Conservation (phyloP, 2,113 vertebrate species). For the Naja naja region DNA sequence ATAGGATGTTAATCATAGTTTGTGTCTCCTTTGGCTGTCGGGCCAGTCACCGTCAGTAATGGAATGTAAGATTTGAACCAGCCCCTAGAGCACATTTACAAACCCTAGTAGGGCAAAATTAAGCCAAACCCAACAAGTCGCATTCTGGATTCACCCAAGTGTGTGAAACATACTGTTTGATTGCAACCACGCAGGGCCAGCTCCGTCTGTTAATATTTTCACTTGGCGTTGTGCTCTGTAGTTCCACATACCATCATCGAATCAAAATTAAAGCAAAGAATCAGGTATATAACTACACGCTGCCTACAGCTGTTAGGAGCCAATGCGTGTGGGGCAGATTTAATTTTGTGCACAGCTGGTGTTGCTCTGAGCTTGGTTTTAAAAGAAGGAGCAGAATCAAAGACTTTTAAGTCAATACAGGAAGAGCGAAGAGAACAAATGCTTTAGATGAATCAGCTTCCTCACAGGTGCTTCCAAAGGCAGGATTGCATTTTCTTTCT, state of each 20-base stretch:
- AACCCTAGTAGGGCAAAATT: neutral
- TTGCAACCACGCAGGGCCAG: neutral
- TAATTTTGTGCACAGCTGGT: conserved; percentile 18
- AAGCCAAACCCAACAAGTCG: neutral
- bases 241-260: neutral
- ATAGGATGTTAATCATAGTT: neutral
- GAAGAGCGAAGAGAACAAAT: conserved; percentile 32
- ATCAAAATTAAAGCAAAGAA: neutral
- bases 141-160: neutral
- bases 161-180: too few species aligned
- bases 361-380: neutral
- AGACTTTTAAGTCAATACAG: conserved; percentile 11
- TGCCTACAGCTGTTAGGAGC: neutral
- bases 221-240: neutral
- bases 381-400: conserved; percentile 19
- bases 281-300: neutral
- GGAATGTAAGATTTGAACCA: neutral
- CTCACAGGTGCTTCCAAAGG: conserved; percentile 30
- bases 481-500: conserved; percentile 38
- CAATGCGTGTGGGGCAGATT: neutral
- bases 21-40: neutral
- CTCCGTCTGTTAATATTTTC: neutral
- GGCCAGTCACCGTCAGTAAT: neutral
- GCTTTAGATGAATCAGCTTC: conserved; percentile 39
- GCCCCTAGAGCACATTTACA: neutral